phyloP scores from a whole-genome alignment of 2,888 invertebrate genomes.

The Drosophila peninsularis region DNA sequence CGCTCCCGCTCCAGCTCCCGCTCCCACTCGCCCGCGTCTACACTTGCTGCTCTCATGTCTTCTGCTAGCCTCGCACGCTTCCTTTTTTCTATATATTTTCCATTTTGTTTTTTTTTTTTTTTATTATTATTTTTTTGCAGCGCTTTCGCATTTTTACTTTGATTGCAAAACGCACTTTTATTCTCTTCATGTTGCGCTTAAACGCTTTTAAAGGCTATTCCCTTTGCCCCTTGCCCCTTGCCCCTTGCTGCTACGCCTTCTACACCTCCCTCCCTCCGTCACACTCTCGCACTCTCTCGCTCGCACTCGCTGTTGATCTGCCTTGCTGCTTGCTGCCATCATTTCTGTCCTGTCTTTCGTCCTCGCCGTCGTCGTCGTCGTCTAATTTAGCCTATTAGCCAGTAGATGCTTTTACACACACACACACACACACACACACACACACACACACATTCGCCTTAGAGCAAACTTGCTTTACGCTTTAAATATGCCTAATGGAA shows the following conservation, averaged over 20 bases:
- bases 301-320: constrained; percentile 2
- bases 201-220: constrained; percentile 64
- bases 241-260: background rate
- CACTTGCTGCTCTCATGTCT: constrained; percentile 1
- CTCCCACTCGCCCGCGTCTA: background rate
- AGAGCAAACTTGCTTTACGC: constrained; percentile 16
- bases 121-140: constrained; percentile 25
- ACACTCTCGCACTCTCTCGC: background rate
- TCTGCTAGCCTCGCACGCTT: constrained; percentile 17
- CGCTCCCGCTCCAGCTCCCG: constrained; percentile 19
- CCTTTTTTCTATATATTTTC: constrained; percentile 10
- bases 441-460: constrained; percentile 5
- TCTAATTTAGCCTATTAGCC: constrained; percentile 75
- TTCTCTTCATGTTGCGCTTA: constrained; percentile 67
- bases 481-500: constrained; percentile 17
- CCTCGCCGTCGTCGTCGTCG: constrained; percentile 36
- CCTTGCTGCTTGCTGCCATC: constrained; percentile 6
- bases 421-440: constrained; percentile 18
- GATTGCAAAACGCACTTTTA: constrained; percentile 76
- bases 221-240: background rate
- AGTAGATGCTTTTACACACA: constrained; percentile 66
- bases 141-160: constrained; percentile 67
- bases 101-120: constrained; percentile 16
- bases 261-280: background rate
- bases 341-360: constrained; percentile 20